Evolutionary conservation across 2,113 vertebrate species (phyloP).

Genomic region (Deroptyus accipitrinus): DNA sequence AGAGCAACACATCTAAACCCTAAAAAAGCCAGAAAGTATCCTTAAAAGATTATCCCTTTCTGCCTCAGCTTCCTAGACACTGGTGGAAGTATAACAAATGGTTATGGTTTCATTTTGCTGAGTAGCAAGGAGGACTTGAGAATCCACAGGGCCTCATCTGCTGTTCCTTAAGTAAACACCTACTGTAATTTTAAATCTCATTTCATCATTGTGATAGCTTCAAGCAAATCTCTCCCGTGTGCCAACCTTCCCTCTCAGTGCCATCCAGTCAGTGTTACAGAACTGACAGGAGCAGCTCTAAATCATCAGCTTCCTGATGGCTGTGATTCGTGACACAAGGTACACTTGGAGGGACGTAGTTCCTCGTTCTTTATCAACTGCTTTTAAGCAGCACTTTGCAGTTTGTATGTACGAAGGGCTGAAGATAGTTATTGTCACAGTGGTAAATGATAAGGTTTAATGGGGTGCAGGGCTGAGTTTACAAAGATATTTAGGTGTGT

Average conservation of each 20-base stretch:
- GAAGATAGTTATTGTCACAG: not conserved
- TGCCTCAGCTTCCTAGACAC: constrained; percentile 30
- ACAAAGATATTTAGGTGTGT: not conserved
- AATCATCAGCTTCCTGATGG: not conserved
- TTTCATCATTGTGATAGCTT: constrained; percentile 63
- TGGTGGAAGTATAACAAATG: constrained; percentile 55
- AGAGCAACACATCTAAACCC: constrained; percentile 35
- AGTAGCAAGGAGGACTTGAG: constrained; percentile 65
- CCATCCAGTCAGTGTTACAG: not conserved
- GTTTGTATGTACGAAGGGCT: not conserved
- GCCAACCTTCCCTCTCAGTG: not conserved
- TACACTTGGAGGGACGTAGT: not conserved
- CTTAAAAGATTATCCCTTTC: constrained; percentile 66
- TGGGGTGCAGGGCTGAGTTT: not conserved
- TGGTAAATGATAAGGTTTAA: constrained; percentile 1
- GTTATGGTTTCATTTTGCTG: constrained; percentile 68
- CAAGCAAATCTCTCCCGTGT: constrained; percentile 22
- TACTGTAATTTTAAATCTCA: constrained; percentile 77
- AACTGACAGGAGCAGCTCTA: not conserved
- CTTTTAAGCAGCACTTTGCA: not conserved
- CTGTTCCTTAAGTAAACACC: constrained; percentile 75
- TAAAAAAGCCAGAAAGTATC: constrained; percentile 53
- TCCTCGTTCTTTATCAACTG: not conserved
- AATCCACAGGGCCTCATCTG: constrained; percentile 74
- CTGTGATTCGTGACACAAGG: not conserved